phyloP scores from a whole-genome alignment of 2,113 vertebrate genomes.

The Boleophthalmus pectinirostris region DNA sequence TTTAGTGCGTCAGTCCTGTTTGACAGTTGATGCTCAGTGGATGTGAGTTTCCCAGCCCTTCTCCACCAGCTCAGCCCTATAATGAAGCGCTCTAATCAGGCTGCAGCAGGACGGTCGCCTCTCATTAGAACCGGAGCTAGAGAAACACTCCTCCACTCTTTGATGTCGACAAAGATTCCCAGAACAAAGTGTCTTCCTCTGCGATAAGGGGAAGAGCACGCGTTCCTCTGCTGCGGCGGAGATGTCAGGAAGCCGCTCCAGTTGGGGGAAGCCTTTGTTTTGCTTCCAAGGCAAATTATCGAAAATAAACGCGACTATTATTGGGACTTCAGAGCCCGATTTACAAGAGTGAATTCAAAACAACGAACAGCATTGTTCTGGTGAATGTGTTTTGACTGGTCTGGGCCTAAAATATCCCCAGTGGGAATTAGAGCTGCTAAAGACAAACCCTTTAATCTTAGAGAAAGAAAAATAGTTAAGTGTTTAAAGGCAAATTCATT shows the following conservation, averaged over 20 bases:
- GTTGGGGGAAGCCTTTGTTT: conserved; percentile 66
- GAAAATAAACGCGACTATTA: conserved; percentile 14
- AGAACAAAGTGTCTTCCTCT: conserved; percentile 39
- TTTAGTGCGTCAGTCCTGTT: conserved; percentile 5
- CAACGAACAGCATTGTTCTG: conserved; percentile 26
- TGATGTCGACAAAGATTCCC: conserved; percentile 74
- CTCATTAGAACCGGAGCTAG: conserved; percentile 18
- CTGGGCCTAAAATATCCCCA: conserved; percentile 2
- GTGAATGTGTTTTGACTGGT: conserved; percentile 11
- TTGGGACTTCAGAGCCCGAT: conserved; percentile 27
- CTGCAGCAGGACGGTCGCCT: conserved; percentile 7
- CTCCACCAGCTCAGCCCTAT: conserved; percentile 1
- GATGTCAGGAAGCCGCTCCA: conserved; percentile 69
- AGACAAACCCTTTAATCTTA: neutral
- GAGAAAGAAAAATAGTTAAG: neutral
- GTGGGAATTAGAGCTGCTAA: conserved; percentile 1
- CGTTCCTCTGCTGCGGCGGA: conserved; percentile 54
- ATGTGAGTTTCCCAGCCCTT: neutral
- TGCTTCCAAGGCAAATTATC: conserved; percentile 50
- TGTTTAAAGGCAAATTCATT: neutral
- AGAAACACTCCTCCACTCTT: conserved; percentile 51
- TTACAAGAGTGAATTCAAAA: conserved; percentile 27
- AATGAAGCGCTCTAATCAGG: conserved; percentile 9
- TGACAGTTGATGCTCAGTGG: conserved; percentile 9
- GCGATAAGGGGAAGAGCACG: conserved; percentile 72